These are phyloP conservation scores for rabbit (Oryctolagus cuniculus) DNA, from an alignment of 2,113 vertebrate genomes.

Conservation along the genomic window mOryCun1.1 NC_091438.1:30645501-30646000, in stretches of 20 bases:
- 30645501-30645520: no score
- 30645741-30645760: neutral
- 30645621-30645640: neutral
- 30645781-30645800: neutral
- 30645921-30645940: neutral
- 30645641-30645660: neutral
- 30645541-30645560: neutral
- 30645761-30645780: neutral
- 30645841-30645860: neutral
- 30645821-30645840: neutral
- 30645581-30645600: neutral
- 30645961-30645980: neutral
- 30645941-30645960: no score
- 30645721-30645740: neutral
- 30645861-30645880: neutral
- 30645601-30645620: neutral
- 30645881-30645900: neutral
- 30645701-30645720: neutral
- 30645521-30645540: no score
- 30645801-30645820: neutral
- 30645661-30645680: neutral
- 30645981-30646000: neutral
- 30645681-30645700: neutral
- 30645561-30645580: neutral
- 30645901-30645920: neutral